A percentile compares a stretch with the other conserved stretches of the same genome.
Conservation (phyloP, 2,888 invertebrate species). For the Perdita meconis region DNA sequence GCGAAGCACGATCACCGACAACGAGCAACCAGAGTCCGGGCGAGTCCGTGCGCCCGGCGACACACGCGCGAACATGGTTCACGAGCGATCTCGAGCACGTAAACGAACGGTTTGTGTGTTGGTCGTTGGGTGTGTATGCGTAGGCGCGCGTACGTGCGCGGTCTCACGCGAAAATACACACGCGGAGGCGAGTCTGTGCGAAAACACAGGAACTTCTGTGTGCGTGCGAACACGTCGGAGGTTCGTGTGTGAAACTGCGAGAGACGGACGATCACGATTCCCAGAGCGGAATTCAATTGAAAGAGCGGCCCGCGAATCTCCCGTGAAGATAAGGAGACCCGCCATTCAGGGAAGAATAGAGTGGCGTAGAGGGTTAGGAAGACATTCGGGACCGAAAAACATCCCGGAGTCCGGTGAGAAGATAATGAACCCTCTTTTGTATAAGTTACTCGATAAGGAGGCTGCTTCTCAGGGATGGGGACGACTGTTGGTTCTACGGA, state of each 20-base stretch:
- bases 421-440: conserved; percentile 67
- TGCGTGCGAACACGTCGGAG: conserved; percentile 14
- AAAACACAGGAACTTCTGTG: conserved; percentile 10
- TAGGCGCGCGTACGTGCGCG: neutral
- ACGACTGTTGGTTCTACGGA: neutral
- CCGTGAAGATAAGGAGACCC: conserved; percentile 80
- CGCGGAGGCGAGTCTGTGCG: conserved; percentile 30
- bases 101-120: neutral
- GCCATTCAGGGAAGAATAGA: conserved; percentile 65
- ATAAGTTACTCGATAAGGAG: conserved; percentile 63
- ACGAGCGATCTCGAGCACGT: neutral
- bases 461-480: conserved; percentile 19
- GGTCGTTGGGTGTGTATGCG: neutral
- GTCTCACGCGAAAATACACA: conserved; percentile 36
- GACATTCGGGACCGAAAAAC: conserved; percentile 63
- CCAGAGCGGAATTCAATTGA: conserved; percentile 71
- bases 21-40: conserved; percentile 12
- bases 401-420: conserved; percentile 55
- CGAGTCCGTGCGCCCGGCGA: conserved; percentile 1
- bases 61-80: neutral
- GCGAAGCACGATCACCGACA: conserved; percentile 11
- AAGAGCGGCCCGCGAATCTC: conserved; percentile 77
- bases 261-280: conserved; percentile 65
- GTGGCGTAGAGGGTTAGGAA: conserved; percentile 57
- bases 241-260: conserved; percentile 49